Conservation (phyloP, 2,888 invertebrate genomes). For the Polyploca ridens region DNA sequence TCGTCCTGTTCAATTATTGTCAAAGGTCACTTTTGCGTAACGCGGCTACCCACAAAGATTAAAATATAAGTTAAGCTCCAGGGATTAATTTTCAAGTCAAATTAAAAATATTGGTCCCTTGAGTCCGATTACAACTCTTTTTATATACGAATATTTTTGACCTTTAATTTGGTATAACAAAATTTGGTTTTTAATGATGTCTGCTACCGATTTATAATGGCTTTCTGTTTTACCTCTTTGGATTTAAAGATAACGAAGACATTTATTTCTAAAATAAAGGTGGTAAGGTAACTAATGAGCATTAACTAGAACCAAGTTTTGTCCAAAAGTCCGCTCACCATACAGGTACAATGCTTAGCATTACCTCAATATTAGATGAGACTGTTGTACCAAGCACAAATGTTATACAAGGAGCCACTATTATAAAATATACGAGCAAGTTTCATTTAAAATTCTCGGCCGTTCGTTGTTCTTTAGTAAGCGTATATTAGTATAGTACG, state of each 20-base stretch:
- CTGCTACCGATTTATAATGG: not conserved
- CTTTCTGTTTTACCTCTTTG: not conserved
- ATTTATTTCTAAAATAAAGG: too few species aligned
- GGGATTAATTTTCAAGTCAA: slow-evolving; percentile 9
- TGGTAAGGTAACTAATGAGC: too few species aligned
- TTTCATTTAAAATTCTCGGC: not conserved
- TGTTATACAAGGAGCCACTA: not conserved
- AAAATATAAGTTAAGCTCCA: not conserved
- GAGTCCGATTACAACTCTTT: slow-evolving; percentile 5
- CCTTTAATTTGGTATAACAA: slow-evolving; percentile 4
- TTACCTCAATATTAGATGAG: not conserved
- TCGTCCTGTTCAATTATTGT: not conserved
- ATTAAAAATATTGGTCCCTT: slow-evolving; percentile 1
- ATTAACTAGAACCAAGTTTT: too few species aligned
- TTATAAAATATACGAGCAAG: not conserved
- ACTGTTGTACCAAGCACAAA: not conserved
- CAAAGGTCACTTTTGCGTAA: not conserved
- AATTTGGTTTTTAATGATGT: not conserved
- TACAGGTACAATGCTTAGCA: not conserved
- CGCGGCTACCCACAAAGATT: slow-evolving; percentile 1
- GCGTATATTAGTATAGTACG: not conserved
- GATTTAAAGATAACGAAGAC: too few species aligned
- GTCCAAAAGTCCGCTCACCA: not conserved
- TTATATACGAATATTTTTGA: not conserved
- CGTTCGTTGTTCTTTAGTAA: not conserved